These are phyloP conservation scores for Drosophila infuscata DNA, from an alignment of 2,888 invertebrate genomes.

Conservation along the genomic window DNA sequence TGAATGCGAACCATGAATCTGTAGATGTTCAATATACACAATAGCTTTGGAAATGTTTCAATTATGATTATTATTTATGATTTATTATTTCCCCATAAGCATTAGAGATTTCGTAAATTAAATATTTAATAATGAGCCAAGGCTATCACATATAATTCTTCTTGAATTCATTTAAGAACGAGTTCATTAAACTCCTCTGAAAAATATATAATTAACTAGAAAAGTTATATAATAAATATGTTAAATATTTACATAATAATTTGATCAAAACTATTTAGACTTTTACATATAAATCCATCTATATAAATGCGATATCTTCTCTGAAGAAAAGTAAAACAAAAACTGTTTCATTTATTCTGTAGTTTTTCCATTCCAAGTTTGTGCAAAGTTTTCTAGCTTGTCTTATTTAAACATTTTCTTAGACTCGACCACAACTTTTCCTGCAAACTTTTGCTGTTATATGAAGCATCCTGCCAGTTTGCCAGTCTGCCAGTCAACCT, in stretches of 20 bases:
- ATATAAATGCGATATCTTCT: neutral
- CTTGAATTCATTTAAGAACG: neutral
- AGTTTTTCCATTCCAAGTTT: conserved; percentile 21
- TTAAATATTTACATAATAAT: neutral
- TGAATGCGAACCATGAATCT: neutral
- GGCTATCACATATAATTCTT: neutral
- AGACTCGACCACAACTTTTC: conserved; percentile 34
- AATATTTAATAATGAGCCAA: neutral
- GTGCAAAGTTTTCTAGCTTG: conserved; percentile 33
- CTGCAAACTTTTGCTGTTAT: conserved; percentile 45
- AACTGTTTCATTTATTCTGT: conserved; percentile 22
- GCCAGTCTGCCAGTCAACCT: conserved; percentile 8
- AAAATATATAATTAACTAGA: neutral
- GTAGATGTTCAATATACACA: conserved; percentile 10
- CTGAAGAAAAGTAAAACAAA: neutral
- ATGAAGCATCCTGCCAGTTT: conserved; percentile 1
- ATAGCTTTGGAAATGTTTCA: neutral
- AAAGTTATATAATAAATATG: neutral
- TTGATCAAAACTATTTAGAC: neutral
- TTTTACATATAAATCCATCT: neutral
- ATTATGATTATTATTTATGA: neutral
- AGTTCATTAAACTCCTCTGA: neutral
- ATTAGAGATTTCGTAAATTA: neutral
- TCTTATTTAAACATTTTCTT: conserved; percentile 35
- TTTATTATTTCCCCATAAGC: neutral